These are phyloP conservation scores for Cryptoblepharus egeriae DNA, from an alignment of 2,797 vertebrate species.

Conservation along the genomic window DNA sequence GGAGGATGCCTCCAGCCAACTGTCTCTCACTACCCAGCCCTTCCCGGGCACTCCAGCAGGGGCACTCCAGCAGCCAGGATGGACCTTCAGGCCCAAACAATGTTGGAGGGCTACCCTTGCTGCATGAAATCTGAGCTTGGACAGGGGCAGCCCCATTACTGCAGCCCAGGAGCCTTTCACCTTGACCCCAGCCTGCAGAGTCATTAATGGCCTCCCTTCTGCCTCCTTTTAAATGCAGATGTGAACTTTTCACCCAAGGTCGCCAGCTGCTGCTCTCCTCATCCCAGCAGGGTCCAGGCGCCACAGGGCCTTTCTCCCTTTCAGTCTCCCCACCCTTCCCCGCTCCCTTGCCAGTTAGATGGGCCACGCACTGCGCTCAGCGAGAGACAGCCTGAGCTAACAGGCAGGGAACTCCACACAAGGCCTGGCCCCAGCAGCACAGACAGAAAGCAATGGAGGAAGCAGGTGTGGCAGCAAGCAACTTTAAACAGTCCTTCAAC, in stretches of 20 bases:
- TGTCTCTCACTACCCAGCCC: background rate
- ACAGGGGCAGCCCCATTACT: constrained; percentile 27
- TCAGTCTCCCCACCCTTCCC: rapidly evolving
- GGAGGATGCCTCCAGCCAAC: background rate
- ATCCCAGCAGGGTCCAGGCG: constrained; percentile 60
- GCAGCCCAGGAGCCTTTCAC: constrained; percentile 40
- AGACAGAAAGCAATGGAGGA: too few relatives aligned
- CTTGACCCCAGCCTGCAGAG: constrained; percentile 47
- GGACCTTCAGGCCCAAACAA: background rate
- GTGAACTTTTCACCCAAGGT: constrained; percentile 79
- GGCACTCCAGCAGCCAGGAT: background rate
- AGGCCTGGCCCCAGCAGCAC: background rate
- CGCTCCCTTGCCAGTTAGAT: background rate
- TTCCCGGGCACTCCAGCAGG: background rate
- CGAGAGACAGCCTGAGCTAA: too few relatives aligned
- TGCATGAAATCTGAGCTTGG: background rate
- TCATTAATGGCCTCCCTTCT: constrained; percentile 39
- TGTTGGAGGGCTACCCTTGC: background rate
- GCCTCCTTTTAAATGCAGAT: constrained; percentile 77
- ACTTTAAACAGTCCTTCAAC: too few relatives aligned
- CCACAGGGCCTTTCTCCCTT: background rate
- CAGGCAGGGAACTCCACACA: background rate
- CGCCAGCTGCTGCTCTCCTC: constrained; percentile 63
- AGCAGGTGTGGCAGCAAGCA: too few relatives aligned
- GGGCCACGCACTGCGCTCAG: background rate